phyloP scores from a whole-genome alignment of 2,797 vertebrate genomes.

The Typhlichthys subterraneus region DNA sequence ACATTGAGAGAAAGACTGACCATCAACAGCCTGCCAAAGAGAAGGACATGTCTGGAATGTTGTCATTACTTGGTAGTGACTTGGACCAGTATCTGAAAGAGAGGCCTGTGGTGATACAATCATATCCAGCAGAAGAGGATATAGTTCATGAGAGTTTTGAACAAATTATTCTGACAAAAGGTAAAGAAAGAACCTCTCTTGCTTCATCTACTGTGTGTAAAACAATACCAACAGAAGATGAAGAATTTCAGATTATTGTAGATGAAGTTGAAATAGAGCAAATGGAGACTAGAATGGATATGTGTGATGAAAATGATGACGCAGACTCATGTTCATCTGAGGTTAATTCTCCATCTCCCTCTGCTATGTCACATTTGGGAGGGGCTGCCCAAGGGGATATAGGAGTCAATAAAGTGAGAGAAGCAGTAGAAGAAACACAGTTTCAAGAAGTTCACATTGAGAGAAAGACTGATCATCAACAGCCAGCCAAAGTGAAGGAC shows the following conservation, averaged over 20 bases:
- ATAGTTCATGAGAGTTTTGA: slow-evolving; percentile 14
- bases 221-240: not conserved
- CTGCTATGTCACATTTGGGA: slow-evolving; percentile 9
- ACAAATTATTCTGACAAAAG: slow-evolving; percentile 4
- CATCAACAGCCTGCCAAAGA: not conserved
- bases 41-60: slow-evolving; percentile 17
- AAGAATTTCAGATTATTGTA: not conserved
- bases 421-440: not conserved
- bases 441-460: not conserved
- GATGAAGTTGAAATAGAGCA: not conserved
- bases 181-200: not conserved
- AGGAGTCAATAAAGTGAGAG: not conserved
- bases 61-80: slow-evolving; percentile 4
- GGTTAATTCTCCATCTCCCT: slow-evolving; percentile 16
- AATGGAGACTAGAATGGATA: slow-evolving; percentile 6
- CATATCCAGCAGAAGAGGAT: not conserved
- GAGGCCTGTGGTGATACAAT: not conserved
- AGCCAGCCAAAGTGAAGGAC: slow-evolving; percentile 4
- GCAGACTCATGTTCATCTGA: slow-evolving; percentile 13
- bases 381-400: not conserved
- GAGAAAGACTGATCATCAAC: not conserved
- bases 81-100: slow-evolving; percentile 3
- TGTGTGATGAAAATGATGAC: not conserved
- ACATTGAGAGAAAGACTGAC: slow-evolving; percentile 2
- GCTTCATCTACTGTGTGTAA: not conserved